Evolutionary conservation across 2,888 invertebrate genomes (phyloP).

Genomic region (Parnassius smintheus): DNA sequence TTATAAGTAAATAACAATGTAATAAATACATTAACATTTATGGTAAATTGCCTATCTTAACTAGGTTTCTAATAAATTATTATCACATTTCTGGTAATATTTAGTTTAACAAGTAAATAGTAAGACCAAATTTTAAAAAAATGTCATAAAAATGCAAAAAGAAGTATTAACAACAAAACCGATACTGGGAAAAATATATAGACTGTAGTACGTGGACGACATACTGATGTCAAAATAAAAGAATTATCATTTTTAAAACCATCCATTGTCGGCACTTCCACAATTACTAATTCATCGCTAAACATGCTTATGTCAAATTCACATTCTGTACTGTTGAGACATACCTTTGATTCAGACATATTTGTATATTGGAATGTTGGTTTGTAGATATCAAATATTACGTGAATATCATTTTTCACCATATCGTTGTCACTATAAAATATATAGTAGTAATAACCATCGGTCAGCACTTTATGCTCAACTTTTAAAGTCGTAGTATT

Average conservation of each 20-base stretch:
- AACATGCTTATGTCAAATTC: constrained; percentile 86
- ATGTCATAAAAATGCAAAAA: constrained; percentile 90
- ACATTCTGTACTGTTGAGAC: constrained; percentile 89
- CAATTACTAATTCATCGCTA: constrained; percentile 89
- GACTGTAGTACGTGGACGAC: constrained; percentile 89
- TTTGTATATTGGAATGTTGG: constrained; percentile 90
- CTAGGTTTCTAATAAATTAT: constrained; percentile 62
- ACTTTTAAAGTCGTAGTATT: constrained; percentile 83
- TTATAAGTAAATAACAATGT: constrained; percentile 17
- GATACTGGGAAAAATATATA: constrained; percentile 91
- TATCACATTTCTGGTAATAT: constrained; percentile 75
- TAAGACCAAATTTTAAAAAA: constrained; percentile 54
- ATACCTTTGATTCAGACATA: constrained; percentile 83
- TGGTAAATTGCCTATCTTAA: constrained; percentile 15
- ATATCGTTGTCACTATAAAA: constrained; percentile 93
- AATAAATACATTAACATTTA: constrained; percentile 23
- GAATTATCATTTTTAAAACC: constrained; percentile 89
- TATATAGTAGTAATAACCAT: constrained; percentile 94
- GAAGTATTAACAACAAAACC: constrained; percentile 87
- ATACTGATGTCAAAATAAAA: constrained; percentile 87
- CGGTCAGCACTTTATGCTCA: constrained; percentile 85
- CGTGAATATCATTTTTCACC: constrained; percentile 89
- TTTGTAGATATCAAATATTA: constrained; percentile 91
- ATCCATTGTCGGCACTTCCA: constrained; percentile 91
- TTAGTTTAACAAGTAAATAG: constrained; percentile 61